These are phyloP conservation scores for Pseudomyrmex cubaensis DNA, from an alignment of 1,140 invertebrate genomes.

Conservation along the genomic window DNA sequence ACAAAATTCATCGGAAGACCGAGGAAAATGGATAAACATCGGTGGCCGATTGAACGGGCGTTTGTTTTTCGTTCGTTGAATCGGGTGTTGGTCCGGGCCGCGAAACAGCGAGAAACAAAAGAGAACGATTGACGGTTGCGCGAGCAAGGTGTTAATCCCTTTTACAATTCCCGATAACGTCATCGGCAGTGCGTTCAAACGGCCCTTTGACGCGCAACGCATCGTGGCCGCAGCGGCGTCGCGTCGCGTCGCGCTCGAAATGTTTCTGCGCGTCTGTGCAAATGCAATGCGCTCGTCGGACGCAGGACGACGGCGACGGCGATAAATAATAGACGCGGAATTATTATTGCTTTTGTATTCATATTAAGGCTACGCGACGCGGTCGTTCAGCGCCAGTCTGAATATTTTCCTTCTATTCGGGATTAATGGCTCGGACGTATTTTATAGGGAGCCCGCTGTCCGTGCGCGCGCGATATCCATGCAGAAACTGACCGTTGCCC, in stretches of 20 bases:
- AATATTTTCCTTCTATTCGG: slow-evolving; percentile 85
- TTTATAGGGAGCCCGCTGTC: slow-evolving; percentile 81
- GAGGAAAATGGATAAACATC: slow-evolving; percentile 66
- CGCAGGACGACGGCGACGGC: slow-evolving; percentile 27
- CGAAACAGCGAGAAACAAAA: slow-evolving; percentile 68
- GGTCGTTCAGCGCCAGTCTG: slow-evolving; percentile 80
- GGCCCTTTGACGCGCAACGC: slow-evolving; percentile 75
- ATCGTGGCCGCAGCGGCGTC: slow-evolving; percentile 9
- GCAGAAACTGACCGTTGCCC: slow-evolving; percentile 83
- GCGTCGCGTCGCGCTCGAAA: slow-evolving; percentile 36
- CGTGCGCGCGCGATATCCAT: slow-evolving; percentile 74
- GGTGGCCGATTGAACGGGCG: slow-evolving; percentile 59
- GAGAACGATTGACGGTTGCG: slow-evolving; percentile 62
- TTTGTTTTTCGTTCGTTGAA: slow-evolving; percentile 62
- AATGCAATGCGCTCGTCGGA: not conserved
- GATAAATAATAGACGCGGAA: slow-evolving; percentile 84
- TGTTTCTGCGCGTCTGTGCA: slow-evolving; percentile 61
- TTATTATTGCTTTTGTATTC: slow-evolving; percentile 83
- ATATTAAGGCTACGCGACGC: slow-evolving; percentile 81
- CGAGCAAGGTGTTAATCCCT: slow-evolving; percentile 77
- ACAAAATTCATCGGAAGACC: slow-evolving; percentile 63
- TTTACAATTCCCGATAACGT: slow-evolving; percentile 69
- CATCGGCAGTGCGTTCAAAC: slow-evolving; percentile 62
- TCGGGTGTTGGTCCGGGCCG: not conserved
- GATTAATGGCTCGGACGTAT: slow-evolving; percentile 85